These are phyloP conservation scores for Cyclina sinensis DNA, from an alignment of 1,140 invertebrate species.

Conservation along the genomic window DNA sequence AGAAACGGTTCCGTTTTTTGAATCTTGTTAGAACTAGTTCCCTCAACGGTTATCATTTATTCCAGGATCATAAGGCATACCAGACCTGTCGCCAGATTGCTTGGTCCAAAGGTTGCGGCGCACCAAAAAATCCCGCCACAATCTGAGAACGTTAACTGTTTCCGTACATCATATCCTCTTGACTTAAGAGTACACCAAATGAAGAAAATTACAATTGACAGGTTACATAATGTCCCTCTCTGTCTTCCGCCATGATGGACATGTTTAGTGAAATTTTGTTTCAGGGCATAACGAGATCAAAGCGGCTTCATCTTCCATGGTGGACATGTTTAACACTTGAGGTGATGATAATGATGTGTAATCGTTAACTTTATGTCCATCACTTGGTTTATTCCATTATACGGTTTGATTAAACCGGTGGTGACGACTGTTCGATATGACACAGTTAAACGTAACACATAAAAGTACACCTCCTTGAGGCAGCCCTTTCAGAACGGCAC, in stretches of 20 bases:
- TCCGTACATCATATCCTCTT: background rate
- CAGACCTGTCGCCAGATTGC: too few species aligned
- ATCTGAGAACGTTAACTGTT: constrained; percentile 8
- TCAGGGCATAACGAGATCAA: constrained; percentile 56
- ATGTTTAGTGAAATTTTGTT: constrained; percentile 52
- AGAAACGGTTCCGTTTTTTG: too few species aligned
- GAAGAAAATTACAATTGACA: constrained; percentile 54
- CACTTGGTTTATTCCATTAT: constrained; percentile 15
- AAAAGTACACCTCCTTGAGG: background rate
- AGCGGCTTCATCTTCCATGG: background rate
- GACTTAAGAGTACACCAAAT: background rate
- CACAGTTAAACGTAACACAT: background rate
- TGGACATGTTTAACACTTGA: constrained; percentile 50
- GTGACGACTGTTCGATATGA: background rate
- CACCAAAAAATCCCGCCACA: background rate
- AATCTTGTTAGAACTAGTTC: too few species aligned
- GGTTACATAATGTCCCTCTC: constrained; percentile 6
- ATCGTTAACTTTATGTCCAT: constrained; percentile 47
- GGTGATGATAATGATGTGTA: constrained; percentile 59
- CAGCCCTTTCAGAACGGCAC: background rate
- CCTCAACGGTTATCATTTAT: too few species aligned
- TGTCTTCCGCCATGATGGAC: constrained; percentile 41
- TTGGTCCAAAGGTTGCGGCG: too few species aligned
- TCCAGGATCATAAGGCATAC: too few species aligned
- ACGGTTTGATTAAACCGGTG: background rate